Evolutionary conservation across 2,113 vertebrate genomes (phyloP), one percentile per base, ranked within the genome.

Genomic region (Zingel zingel): DNA sequence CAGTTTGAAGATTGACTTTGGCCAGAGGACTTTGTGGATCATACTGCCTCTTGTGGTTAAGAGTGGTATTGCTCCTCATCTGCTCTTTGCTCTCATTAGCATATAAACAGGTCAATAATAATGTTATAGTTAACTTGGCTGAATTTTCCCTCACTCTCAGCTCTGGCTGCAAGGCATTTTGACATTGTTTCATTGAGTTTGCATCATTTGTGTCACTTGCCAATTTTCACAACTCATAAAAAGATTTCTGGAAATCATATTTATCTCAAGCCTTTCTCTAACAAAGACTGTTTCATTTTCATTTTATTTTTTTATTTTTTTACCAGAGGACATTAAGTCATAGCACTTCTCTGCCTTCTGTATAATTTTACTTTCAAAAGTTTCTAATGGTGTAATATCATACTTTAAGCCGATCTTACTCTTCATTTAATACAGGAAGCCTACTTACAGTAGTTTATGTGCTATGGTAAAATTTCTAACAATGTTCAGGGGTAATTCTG

Each of bases 1-100:
- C 69, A 27, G 57, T 86, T 84, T 78, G 66, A 33, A 92, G 75
- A 72, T 67, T 10, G 70, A 79, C 72, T 71, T 80, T 75, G 77
- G 77, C 76, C 56, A 77, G 87, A 91, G 82, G 85, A 95, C 92
- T 95, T 96, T 95, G 95, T 96, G 95, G 95, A 90, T 93, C 79
- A 90, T 88, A 93, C 94, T 94, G 95, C 95, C 94, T 81, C 92
- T 74, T 43, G 81, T 95, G 95, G 95, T 77, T 0, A 58, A 84
- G 47, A 74, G n/a, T 1, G 83, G 85, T 47, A 89, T 67, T 89
- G 67, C 87, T 74, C 54, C 59, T 63, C 23, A n/a, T 81, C 16
- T 79, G 58, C 65, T 77, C 81, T 85, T 74, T 62, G 77, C 62
- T 63, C 67, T 86, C 16, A 88, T 89, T 89, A 77, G 65, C 77